These are phyloP conservation scores for Lasioglossum lativentre DNA, from an alignment of 2,888 invertebrate genomes.

Conservation along the genomic window DNA sequence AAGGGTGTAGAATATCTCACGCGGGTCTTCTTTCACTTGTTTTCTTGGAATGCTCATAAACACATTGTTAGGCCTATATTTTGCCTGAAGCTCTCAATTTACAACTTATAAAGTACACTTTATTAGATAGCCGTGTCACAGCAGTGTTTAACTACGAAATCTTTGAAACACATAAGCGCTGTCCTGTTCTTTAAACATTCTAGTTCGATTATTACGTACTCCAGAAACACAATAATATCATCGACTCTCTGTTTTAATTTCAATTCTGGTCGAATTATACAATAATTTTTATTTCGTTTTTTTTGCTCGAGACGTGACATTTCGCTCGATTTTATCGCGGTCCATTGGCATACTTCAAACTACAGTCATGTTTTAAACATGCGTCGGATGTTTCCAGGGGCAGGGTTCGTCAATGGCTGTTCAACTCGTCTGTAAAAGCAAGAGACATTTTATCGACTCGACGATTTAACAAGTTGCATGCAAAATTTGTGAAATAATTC, in stretches of 20 bases:
- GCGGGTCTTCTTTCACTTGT: neutral
- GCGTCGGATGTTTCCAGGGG: too few relatives aligned
- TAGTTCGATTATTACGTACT: neutral
- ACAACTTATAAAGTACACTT: neutral
- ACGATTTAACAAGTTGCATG: neutral
- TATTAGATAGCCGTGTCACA: neutral
- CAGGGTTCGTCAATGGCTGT: neutral
- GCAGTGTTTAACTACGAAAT: neutral
- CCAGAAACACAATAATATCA: neutral
- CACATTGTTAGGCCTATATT: neutral
- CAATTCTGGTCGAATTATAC: neutral
- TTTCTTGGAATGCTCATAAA: neutral
- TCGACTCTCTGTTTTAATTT: neutral
- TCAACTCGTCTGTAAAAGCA: too few relatives aligned
- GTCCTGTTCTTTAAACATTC: too few relatives aligned
- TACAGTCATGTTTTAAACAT: constrained; percentile 8
- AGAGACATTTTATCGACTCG: neutral
- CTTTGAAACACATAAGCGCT: neutral
- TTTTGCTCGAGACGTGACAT: too few relatives aligned
- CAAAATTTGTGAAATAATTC: too few relatives aligned
- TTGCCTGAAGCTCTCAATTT: neutral
- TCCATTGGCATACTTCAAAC: neutral
- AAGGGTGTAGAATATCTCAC: constrained; percentile 2
- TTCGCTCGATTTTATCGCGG: neutral
- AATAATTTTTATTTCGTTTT: too few relatives aligned